These are phyloP conservation scores for Digitonthophagus gazella DNA, from an alignment of 2,888 invertebrate genomes.

Conservation along the genomic window DNA sequence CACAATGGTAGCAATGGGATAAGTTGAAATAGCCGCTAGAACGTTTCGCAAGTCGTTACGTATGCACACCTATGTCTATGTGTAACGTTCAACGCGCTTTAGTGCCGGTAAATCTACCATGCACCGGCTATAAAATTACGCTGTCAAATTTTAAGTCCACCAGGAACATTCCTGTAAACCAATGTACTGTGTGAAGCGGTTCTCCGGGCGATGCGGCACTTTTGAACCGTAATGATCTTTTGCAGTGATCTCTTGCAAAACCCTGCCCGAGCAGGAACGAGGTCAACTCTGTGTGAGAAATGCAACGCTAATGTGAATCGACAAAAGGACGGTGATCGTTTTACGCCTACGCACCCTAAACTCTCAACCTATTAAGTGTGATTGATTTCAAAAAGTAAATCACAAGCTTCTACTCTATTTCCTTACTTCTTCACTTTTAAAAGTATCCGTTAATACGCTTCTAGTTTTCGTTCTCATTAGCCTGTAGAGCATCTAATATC, in stretches of 20 bases:
- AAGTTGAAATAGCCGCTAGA: not conserved
- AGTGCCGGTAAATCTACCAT: not conserved
- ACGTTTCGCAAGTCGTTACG: not conserved
- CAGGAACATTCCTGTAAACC: conserved; percentile 30
- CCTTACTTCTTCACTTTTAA: no score
- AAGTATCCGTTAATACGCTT: not conserved
- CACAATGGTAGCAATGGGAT: not conserved
- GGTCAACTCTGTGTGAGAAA: conserved; percentile 45
- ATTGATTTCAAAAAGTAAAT: not conserved
- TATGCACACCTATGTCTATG: not conserved
- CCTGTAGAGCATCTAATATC: not conserved
- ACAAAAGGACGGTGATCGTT: conserved; percentile 37
- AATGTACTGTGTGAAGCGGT: conserved; percentile 28
- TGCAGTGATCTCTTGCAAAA: conserved; percentile 38
- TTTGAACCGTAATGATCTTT: not conserved
- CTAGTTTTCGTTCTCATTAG: not conserved
- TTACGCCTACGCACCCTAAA: conserved; percentile 41
- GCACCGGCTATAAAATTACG: not conserved
- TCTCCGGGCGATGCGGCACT: not conserved
- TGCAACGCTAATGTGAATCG: conserved; percentile 44
- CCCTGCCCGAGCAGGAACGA: conserved; percentile 43
- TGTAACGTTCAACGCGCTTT: not conserved
- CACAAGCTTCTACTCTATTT: not conserved
- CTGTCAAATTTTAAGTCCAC: not conserved
- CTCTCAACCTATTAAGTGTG: not conserved